These are phyloP conservation scores for Cossypha polioptera DNA, from an alignment of 2,797 vertebrate species.

Conservation along the genomic window DNA sequence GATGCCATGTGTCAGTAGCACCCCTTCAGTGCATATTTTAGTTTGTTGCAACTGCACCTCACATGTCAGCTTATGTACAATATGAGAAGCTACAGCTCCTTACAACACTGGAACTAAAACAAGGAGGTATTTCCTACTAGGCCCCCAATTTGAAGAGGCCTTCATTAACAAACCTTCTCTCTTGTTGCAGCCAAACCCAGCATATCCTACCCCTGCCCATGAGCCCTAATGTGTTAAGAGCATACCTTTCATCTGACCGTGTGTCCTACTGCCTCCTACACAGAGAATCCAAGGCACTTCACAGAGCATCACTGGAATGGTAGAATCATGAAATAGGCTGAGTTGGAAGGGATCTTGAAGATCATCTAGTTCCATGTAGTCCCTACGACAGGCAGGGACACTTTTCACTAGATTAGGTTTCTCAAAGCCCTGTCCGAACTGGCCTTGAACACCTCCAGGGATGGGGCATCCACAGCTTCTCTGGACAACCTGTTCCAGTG, in stretches of 20 bases:
- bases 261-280: not conserved
- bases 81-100: not conserved
- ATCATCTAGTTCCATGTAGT: not conserved
- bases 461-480: not conserved
- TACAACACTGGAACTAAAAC: not conserved
- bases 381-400: not conserved
- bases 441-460: not conserved
- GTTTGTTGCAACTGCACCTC: not conserved
- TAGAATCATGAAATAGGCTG: not conserved
- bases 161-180: fast-evolving
- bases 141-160: not conserved
- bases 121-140: not conserved
- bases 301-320: not conserved
- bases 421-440: not conserved
- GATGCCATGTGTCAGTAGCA: not conserved
- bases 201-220: fast-evolving
- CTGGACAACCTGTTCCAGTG: not conserved
- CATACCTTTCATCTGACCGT: not conserved
- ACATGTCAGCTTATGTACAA: not conserved
- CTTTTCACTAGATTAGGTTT: not conserved
- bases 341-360: not conserved
- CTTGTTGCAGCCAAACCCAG: not conserved
- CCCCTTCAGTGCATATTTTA: not conserved
- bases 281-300: not conserved
- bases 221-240: not conserved